Evolutionary conservation across 2,797 vertebrate species (phyloP), one percentile per base, ranked within the genome.

Genomic region (Gymnopithys bicolor): DNA sequence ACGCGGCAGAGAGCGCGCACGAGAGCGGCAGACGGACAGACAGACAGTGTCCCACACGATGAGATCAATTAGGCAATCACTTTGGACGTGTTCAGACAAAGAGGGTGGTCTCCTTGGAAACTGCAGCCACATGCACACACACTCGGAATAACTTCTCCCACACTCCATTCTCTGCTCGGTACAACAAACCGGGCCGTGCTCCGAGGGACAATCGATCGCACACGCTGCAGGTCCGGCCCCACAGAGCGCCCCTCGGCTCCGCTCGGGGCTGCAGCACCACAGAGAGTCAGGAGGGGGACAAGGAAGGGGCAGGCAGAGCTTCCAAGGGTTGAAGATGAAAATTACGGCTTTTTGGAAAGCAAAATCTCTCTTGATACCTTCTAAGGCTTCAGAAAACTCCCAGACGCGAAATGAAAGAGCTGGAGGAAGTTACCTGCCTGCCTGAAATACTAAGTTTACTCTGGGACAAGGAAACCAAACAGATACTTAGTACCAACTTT

Each of bases 81-180:
- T 97, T 93, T 92, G 95, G 96, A 96, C 96, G 87, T 96, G 96
- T 96, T 93, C 96, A 97, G 96, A 97, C 95, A 97, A 97, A 96
- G 94, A 83, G 93, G 75, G 93, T 94, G 95, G 94, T 97, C 96
- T 96, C 96, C 96, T 78, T 97, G 96, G 96, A 95, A 96, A 97
- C 96, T 93, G 93, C 90, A 95, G 89, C 89, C 92, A 77, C 93
- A 95, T 74, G 93, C 92, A 94, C 92, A 95, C 90, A 89, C 94
- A 92, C 89, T 93, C 84, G 95, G 94, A 95, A 94, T 95, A 95
- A 95, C 94, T 96, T 97, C 95, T 95, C 89, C 89, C 93, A 94
- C 93, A 45, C 84, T 95, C 90, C 95, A 83, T 90, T 96, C 94
- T 94, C 75, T 92, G 89, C 84, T 92, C 16, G 0, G 67, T 84